These are phyloP conservation scores for Caerostris extrusa DNA, from an alignment of 1,140 invertebrate genomes.

Conservation along the genomic window DNA sequence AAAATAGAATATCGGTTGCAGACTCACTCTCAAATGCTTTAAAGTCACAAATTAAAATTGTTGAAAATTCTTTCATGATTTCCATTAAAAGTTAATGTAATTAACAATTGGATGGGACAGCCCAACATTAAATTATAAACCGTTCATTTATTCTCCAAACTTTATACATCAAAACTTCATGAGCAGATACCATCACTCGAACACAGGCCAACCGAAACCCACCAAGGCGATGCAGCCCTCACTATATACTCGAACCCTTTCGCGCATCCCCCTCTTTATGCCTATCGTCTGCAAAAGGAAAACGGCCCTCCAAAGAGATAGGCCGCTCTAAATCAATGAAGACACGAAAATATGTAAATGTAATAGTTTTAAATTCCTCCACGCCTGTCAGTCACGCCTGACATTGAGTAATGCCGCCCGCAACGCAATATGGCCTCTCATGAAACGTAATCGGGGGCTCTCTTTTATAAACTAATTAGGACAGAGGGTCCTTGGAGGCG, in stretches of 20 bases:
- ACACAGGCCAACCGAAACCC: neutral
- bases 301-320: slow-evolving; percentile 6
- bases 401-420: slow-evolving; percentile 74
- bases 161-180: neutral
- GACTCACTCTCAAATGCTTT: too few relatives aligned
- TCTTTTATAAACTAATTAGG: slow-evolving; percentile 76
- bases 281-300: slow-evolving; percentile 9
- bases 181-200: neutral
- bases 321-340: slow-evolving; percentile 69
- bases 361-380: slow-evolving; percentile 77
- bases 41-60: too few relatives aligned
- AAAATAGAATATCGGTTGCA: too few relatives aligned
- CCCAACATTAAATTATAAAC: too few relatives aligned
- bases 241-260: slow-evolving; percentile 34
- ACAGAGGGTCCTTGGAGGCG: slow-evolving; percentile 17
- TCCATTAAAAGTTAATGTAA: too few relatives aligned
- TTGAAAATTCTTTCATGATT: too few relatives aligned
- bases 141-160: too few relatives aligned
- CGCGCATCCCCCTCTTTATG: neutral
- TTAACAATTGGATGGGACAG: too few relatives aligned
- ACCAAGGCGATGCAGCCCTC: neutral
- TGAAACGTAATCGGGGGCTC: slow-evolving; percentile 70
- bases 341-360: slow-evolving; percentile 77
- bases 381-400: slow-evolving; percentile 70
- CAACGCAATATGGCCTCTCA: slow-evolving; percentile 65